These are phyloP conservation scores for Coptodon bakossiorum DNA, from an alignment of 2,113 vertebrate species.

Conservation along the genomic window DNA sequence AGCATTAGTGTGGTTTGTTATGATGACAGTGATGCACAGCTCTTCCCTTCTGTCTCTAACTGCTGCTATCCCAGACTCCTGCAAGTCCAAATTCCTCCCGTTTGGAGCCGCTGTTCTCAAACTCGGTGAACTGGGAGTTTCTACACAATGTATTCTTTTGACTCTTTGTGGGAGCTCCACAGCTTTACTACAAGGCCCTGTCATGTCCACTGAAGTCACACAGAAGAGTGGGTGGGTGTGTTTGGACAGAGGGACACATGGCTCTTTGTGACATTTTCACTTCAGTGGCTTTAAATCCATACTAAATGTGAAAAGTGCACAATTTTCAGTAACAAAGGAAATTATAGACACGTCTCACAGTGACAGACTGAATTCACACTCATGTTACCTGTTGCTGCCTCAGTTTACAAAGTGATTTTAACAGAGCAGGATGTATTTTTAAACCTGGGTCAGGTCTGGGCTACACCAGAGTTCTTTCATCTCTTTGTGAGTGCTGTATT, in stretches of 20 bases:
- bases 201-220: not conserved
- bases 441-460: not conserved
- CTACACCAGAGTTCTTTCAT: not conserved
- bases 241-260: not conserved
- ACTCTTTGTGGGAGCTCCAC: not conserved
- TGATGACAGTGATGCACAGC: not conserved
- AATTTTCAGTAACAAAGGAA: not conserved
- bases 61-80: not conserved
- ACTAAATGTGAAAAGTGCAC: not conserved
- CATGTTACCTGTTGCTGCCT: not conserved
- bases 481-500: not conserved
- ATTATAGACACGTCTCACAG: not conserved
- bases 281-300: not conserved
- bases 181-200: not conserved
- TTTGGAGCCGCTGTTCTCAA: slow-evolving; percentile 36
- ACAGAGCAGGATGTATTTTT: not conserved
- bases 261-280: not conserved
- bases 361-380: not conserved
- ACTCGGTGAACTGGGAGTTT: slow-evolving; percentile 48
- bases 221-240: not conserved
- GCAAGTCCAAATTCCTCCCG: slow-evolving; percentile 46
- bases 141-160: slow-evolving; percentile 19
- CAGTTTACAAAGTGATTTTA: not conserved
- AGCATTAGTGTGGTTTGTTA: not conserved
- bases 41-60: not conserved